Base-by-base conservation (phyloP, 2,797 vertebrate genomes). In the Sebastes vulpes region DNA sequence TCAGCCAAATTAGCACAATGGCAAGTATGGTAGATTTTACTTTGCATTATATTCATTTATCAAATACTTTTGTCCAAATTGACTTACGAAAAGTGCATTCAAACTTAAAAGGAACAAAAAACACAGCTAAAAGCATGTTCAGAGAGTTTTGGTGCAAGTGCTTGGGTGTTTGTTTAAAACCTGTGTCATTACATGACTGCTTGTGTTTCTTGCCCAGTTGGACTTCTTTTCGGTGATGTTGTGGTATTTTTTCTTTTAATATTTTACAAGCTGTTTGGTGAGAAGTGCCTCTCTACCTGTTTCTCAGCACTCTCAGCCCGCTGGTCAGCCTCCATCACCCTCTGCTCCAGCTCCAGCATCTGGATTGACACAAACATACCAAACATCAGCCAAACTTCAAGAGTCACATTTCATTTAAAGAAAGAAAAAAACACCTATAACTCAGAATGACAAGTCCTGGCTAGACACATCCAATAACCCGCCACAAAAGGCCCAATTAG, bases 341-440 rank as follows among this genome's bases (percentile, higher is more conserved):
- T 97, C 86, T 97, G 97, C 75, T 99, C 98, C 94, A 99, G 82
- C 88, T 99, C 98, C 84, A 97, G 98, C 98, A 99, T 99, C 98
- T 99, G 93, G 12, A 70, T 68, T 0, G 2, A 74, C 6, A 75
- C 56, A 82, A 23, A 46, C 18, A 54, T 5, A 28, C 20, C 42
- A 50, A 50, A 50, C 68, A 53, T 75, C 74, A 74, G 14, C 6
- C 54, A 29, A 2, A 28, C 12, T n/a, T 48, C 31, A 68, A 31
- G 57, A 71, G 59, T 56, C 38, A 59, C 11, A 32, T 28, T 28
- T 28, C 26, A 28, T 28, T 28, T 28, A 28, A 28, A 28, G 26
- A 28, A 28, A 28, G 26, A 28, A 28, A 26, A 21, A 54, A 21
- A 26, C 26, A 60, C 10, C 10, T 52, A 21, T 10, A 65, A 60